Evolutionary conservation across 2,888 invertebrate genomes (phyloP).

Genomic region (Sminthurinus aureus): DNA sequence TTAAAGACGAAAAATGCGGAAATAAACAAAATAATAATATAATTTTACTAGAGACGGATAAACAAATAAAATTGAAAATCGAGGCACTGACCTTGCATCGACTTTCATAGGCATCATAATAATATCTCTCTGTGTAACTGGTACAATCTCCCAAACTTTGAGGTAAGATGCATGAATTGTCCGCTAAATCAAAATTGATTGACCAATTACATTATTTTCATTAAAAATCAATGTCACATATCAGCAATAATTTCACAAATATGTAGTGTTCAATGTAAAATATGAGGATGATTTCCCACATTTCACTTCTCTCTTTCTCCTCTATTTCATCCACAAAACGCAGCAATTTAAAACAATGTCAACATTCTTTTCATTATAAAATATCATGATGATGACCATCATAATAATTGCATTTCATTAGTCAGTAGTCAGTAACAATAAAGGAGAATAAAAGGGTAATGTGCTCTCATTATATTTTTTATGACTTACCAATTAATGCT

Average conservation of each 20-base stretch:
- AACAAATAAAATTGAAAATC: too few relatives aligned
- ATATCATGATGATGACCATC: neutral
- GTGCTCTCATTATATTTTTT: too few relatives aligned
- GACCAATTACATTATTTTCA: too few relatives aligned
- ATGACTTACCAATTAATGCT: conserved; percentile 75
- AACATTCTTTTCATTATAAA: neutral
- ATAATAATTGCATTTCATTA: neutral
- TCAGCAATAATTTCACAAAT: too few relatives aligned
- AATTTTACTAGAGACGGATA: too few relatives aligned
- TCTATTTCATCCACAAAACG: neutral
- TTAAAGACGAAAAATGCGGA: too few relatives aligned
- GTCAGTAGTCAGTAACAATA: neutral
- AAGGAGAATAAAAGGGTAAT: neutral
- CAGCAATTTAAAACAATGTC: too few relatives aligned
- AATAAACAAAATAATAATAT: too few relatives aligned
- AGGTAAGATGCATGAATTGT: conserved; percentile 78
- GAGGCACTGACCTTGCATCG: conserved; percentile 82
- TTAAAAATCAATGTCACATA: too few relatives aligned
- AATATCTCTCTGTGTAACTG: conserved; percentile 79
- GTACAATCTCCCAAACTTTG: conserved; percentile 80
- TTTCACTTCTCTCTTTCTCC: neutral
- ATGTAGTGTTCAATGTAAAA: too few relatives aligned
- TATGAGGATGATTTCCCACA: neutral
- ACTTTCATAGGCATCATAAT: conserved; percentile 78
- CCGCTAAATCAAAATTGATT: conserved; percentile 63